phyloP scores from a whole-genome alignment of 2,797 vertebrate genomes.

The Liparis tanakae region DNA sequence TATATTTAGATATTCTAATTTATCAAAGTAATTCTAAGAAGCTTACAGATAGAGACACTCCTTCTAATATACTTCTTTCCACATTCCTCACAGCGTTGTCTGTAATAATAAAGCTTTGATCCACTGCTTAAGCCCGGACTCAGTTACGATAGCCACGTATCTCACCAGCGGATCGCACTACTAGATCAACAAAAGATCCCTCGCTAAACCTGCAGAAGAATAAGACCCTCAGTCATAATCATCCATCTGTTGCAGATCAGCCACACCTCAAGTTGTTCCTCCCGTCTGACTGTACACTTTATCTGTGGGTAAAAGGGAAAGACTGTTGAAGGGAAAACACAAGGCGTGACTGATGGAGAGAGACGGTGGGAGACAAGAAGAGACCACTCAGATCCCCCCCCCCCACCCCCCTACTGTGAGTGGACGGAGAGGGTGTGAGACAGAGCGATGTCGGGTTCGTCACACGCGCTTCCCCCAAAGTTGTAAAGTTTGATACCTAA shows the following conservation, averaged over 20 bases:
- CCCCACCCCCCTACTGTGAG: conserved; percentile 41
- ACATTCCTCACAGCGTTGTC: neutral
- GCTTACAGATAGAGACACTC: neutral
- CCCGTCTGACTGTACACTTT: neutral
- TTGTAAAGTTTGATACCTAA: conserved; percentile 18
- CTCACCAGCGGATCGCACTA: conserved; percentile 29
- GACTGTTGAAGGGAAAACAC: conserved; percentile 3
- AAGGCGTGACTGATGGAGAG: conserved; percentile 16
- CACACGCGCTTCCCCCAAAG: conserved; percentile 15
- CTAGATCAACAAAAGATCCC: conserved; percentile 32
- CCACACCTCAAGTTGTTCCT: conserved; percentile 21
- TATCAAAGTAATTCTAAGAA: neutral
- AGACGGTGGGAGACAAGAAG: conserved; percentile 32
- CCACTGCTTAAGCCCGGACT: conserved; percentile 35
- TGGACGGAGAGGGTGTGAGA: conserved; percentile 47
- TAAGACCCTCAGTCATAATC: conserved; percentile 36
- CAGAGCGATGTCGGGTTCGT: conserved; percentile 33
- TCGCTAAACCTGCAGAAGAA: conserved; percentile 33
- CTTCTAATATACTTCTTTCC: neutral
- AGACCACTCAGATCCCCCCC: conserved; percentile 29
- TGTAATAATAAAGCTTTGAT: conserved; percentile 28
- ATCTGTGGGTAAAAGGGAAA: neutral
- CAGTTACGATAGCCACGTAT: conserved; percentile 30
- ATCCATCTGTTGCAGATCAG: conserved; percentile 43
- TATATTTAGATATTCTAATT: neutral